Conservation (phyloP, 1,140 invertebrate species). For the Streblospio benedicti region DNA sequence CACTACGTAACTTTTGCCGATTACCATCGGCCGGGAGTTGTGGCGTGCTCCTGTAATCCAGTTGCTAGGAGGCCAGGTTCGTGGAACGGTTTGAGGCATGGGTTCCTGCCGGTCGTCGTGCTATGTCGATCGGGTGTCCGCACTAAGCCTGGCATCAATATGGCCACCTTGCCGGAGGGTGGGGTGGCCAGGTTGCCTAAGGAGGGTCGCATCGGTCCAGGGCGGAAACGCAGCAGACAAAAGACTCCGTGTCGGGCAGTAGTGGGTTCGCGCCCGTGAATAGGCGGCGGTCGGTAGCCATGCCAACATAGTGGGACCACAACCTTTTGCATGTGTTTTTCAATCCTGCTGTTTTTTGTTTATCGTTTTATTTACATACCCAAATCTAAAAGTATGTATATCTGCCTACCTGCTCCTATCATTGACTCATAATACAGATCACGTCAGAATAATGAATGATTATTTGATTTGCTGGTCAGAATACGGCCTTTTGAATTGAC, state of each 20-base stretch:
- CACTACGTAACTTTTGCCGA: too few species aligned
- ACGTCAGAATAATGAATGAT: too few species aligned
- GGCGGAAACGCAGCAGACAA: constrained; percentile 93
- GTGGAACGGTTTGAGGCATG: constrained; percentile 80
- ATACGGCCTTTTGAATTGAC: too few species aligned
- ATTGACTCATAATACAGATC: too few species aligned
- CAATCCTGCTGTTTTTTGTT: too few species aligned
- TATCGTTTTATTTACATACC: too few species aligned
- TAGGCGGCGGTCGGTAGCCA: constrained; percentile 70
- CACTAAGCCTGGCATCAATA: constrained; percentile 78
- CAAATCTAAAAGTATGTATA: too few species aligned
- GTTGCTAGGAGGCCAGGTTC: constrained; percentile 76
- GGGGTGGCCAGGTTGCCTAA: constrained; percentile 72
- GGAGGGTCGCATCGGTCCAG: constrained; percentile 92
- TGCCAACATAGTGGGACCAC: constrained; percentile 75
- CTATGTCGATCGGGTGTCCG: constrained; percentile 55
- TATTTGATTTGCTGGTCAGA: too few species aligned
- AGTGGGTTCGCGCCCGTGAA: constrained; percentile 95
- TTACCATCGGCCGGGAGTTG: constrained; percentile 39
- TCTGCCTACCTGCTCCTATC: too few species aligned
- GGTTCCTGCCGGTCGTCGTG: constrained; percentile 45
- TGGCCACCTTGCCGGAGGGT: constrained; percentile 69
- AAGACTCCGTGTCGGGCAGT: constrained; percentile 91
- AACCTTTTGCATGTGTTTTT: too few species aligned
- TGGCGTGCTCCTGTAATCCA: constrained; percentile 79